A percentile compares a stretch with the other conserved stretches of the same genome.
phyloP scores from a whole-genome alignment of 2,888 invertebrate genomes.

The Exephanes ischioxanthus region DNA sequence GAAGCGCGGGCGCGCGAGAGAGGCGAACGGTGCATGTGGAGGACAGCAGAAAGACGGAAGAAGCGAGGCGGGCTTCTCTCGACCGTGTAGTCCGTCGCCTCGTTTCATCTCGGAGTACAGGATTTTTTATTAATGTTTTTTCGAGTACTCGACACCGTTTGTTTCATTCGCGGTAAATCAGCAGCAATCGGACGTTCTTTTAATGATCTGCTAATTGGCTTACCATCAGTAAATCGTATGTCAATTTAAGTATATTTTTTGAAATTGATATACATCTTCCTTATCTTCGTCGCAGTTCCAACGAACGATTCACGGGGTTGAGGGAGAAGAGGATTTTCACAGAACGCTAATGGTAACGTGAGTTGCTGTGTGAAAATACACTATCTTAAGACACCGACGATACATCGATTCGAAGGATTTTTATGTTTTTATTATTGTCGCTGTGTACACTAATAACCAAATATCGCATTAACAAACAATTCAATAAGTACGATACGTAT shows the following conservation, averaged over 20 bases:
- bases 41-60: conserved; percentile 29
- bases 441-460: no score
- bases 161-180: not conserved
- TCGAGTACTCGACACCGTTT: not conserved
- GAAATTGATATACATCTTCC: not conserved
- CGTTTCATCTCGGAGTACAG: conserved; percentile 1
- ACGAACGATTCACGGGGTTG: conserved; percentile 20
- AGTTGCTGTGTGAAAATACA: conserved; percentile 20
- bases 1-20: conserved; percentile 25
- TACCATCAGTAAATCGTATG: not conserved
- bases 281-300: not conserved
- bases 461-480: no score
- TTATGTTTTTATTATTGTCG: no score
- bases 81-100: not conserved
- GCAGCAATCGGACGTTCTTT: not conserved
- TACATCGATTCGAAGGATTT: no score
- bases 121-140: not conserved
- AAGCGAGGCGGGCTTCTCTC: conserved; percentile 16
- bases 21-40: conserved; percentile 49
- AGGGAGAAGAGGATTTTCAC: conserved; percentile 23
- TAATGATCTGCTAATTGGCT: not conserved
- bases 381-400: not conserved
- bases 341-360: conserved; percentile 35
- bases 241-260: not conserved
- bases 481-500: no score